phyloP scores from a whole-genome alignment of 2,888 invertebrate species.

The Empis stercorea region DNA sequence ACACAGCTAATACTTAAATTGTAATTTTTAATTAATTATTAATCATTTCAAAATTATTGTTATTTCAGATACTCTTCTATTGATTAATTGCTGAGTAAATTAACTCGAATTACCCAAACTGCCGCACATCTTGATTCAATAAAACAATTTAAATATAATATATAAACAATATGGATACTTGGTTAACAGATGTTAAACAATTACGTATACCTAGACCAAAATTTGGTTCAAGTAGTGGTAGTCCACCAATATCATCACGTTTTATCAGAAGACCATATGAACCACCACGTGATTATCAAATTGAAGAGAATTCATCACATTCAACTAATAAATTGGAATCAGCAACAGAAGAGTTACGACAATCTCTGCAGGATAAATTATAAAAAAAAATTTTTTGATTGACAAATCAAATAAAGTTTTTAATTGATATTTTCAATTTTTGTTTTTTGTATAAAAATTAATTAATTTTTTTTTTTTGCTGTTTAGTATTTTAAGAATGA shows the following conservation, averaged over 20 bases:
- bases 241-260: slow-evolving; percentile 21
- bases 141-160: too few relatives aligned
- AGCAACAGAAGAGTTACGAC: slow-evolving; percentile 54
- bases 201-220: slow-evolving; percentile 75
- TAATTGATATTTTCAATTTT: neutral
- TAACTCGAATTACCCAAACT: too few relatives aligned
- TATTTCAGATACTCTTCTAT: too few relatives aligned
- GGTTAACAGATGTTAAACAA: slow-evolving; percentile 71
- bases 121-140: too few relatives aligned
- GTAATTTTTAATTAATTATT: too few relatives aligned
- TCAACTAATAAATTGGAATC: neutral
- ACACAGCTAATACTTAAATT: too few relatives aligned
- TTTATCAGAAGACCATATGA: slow-evolving; percentile 46
- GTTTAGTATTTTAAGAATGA: too few relatives aligned
- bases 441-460: too few relatives aligned
- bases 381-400: slow-evolving; percentile 41
- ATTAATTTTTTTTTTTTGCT: too few relatives aligned
- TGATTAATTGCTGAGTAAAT: too few relatives aligned
- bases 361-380: slow-evolving; percentile 63
- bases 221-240: slow-evolving; percentile 42
- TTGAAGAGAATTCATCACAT: slow-evolving; percentile 30
- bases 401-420: too few relatives aligned
- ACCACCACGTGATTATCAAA: slow-evolving; percentile 68
- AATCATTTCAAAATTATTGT: too few relatives aligned
- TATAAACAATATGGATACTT: slow-evolving; percentile 54